A percentile compares a stretch with the other conserved stretches of the same genome.
phyloP scores from a whole-genome alignment of 2,888 invertebrate genomes.

The Adelognathus sp. region DNA sequence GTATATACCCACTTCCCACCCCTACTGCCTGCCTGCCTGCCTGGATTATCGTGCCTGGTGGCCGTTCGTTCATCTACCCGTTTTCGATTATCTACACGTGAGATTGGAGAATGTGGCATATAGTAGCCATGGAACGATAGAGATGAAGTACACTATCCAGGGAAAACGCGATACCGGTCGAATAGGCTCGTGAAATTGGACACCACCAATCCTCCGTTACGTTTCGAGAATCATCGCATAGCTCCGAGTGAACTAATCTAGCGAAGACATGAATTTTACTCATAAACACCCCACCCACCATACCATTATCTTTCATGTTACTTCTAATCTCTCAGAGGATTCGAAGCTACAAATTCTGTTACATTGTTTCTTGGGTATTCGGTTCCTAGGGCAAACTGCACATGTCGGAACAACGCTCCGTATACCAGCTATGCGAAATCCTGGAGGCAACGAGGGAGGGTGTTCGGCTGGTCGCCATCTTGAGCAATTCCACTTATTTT shows the following conservation, averaged over 20 bases:
- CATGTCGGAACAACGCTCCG: neutral
- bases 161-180: conserved; percentile 38
- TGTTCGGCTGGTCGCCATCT: conserved; percentile 53
- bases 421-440: neutral
- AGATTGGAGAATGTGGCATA: conserved; percentile 56
- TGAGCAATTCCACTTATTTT: conserved; percentile 60
- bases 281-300: neutral
- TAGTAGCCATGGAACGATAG: conserved; percentile 29
- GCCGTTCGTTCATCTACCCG: conserved; percentile 57
- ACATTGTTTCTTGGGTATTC: neutral
- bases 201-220: neutral
- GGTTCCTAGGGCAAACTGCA: neutral
- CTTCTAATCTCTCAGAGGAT: neutral
- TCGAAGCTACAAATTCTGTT: neutral
- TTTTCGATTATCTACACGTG: conserved; percentile 61
- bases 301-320: neutral
- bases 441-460: neutral
- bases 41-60: conserved; percentile 59
- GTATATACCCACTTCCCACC: conserved; percentile 60
- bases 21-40: conserved; percentile 46
- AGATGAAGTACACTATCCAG: conserved; percentile 36
- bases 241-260: neutral
- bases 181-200: conserved; percentile 38
- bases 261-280: neutral
- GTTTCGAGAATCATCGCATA: neutral